Conservation (phyloP, 2,113 vertebrate genomes). For the Gnathonemus echidnorhynchus region DNA sequence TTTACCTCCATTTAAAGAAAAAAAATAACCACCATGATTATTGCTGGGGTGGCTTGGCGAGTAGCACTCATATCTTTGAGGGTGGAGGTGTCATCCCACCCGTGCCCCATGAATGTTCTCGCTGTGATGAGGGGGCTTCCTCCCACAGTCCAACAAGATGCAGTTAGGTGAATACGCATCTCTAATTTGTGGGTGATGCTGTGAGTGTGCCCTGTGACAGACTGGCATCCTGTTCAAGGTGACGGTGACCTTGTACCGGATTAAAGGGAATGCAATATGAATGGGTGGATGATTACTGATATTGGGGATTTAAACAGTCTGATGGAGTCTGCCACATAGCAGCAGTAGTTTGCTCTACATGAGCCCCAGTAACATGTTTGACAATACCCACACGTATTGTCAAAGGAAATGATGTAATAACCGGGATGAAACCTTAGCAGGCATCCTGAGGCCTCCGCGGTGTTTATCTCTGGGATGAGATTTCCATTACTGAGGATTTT, state of each 20-base stretch:
- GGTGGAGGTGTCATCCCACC: not conserved
- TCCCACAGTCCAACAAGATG: not conserved
- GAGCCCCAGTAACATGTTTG: not conserved
- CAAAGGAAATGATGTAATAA: not conserved
- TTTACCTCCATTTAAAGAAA: not conserved
- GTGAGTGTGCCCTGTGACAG: not conserved
- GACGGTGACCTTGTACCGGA: not conserved
- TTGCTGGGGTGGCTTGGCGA: not conserved
- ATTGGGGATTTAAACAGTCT: not conserved
- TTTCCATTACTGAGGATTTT: slow-evolving; percentile 4
- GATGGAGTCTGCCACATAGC: not conserved
- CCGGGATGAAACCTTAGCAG: not conserved
- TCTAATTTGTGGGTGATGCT: not conserved
- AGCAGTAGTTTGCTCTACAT: not conserved
- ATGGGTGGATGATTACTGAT: not conserved
- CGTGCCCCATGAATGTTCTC: not conserved
- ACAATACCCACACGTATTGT: not conserved
- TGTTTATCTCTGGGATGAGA: not conserved
- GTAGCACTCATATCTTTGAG: not conserved
- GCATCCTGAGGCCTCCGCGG: not conserved
- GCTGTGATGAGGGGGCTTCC: not conserved
- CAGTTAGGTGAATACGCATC: not conserved
- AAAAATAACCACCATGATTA: not conserved
- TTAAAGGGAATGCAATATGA: not conserved
- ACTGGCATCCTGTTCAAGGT: not conserved